Percentiles rank a stretch among this genome's conserved stretches.
Evolutionary conservation across 2,113 vertebrate species (phyloP).

Genomic region (Lagopus muta): DNA sequence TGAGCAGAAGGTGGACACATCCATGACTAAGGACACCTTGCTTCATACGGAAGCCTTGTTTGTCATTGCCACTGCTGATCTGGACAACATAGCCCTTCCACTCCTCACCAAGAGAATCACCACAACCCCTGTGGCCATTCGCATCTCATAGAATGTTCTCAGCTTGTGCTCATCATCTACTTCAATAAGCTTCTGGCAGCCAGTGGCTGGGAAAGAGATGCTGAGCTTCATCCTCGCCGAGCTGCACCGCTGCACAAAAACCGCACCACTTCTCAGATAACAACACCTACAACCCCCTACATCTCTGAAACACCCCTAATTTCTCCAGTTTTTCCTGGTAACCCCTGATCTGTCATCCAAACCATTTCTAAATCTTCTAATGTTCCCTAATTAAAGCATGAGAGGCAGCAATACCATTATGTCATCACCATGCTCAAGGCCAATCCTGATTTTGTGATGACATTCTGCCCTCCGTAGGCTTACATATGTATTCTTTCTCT

Average conservation of each 20-base stretch:
- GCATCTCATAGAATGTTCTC: slow-evolving; percentile 96
- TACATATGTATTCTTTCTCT: not conserved
- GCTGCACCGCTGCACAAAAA: too few species aligned
- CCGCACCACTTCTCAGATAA: not conserved
- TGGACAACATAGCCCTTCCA: slow-evolving; percentile 99
- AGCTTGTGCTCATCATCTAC: slow-evolving; percentile 98
- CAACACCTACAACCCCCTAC: not conserved
- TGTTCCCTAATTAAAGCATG: not conserved
- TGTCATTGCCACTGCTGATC: slow-evolving; percentile 98
- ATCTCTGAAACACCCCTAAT: not conserved
- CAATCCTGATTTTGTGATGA: not conserved
- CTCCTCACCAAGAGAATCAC: slow-evolving; percentile 94
- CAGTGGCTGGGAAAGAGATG: slow-evolving; percentile 97
- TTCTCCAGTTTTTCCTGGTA: not conserved
- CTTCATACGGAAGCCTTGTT: slow-evolving; percentile 99
- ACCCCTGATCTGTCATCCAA: not conserved
- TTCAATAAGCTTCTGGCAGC: slow-evolving; percentile 97
- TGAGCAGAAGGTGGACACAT: slow-evolving; percentile 94
- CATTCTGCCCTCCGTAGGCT: not conserved
- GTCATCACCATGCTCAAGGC: not conserved
- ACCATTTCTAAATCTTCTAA: not conserved
- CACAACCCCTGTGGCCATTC: slow-evolving; percentile 94
- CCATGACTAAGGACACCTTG: slow-evolving; percentile 95
- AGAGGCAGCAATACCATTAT: not conserved
- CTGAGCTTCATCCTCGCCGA: slow-evolving; percentile 82